Conservation (phyloP, 1,140 invertebrate genomes). For the Drosophila arizonae region DNA sequence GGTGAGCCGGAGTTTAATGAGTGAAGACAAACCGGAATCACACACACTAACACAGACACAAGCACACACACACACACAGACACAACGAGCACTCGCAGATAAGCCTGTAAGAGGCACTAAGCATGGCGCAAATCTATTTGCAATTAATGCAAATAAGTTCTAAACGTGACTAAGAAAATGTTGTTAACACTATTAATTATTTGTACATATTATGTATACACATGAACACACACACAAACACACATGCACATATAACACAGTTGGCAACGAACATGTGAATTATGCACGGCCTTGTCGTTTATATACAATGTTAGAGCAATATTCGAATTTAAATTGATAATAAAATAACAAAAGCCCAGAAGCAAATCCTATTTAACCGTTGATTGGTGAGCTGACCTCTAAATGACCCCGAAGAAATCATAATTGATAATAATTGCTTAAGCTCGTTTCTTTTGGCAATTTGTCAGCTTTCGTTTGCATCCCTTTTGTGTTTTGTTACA, state of each 20-base stretch:
- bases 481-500: background rate
- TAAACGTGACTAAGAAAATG: slow-evolving; percentile 71
- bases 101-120: slow-evolving; percentile 29
- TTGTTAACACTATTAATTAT: slow-evolving; percentile 72
- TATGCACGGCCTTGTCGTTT: slow-evolving; percentile 56
- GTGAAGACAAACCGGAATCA: slow-evolving; percentile 20
- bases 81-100: slow-evolving; percentile 26
- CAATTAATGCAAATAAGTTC: slow-evolving; percentile 65
- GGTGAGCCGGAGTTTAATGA: slow-evolving; percentile 67
- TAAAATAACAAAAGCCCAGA: slow-evolving; percentile 51
- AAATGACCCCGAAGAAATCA: background rate
- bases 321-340: slow-evolving; percentile 81
- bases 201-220: slow-evolving; percentile 69
- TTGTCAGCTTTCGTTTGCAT: background rate
- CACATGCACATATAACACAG: slow-evolving; percentile 39
- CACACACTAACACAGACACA: background rate
- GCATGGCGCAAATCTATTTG: slow-evolving; percentile 65
- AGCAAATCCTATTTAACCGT: slow-evolving; percentile 12
- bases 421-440: slow-evolving; percentile 7
- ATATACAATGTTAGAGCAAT: slow-evolving; percentile 75
- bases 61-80: slow-evolving; percentile 11
- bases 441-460: background rate
- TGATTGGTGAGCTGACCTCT: background rate
- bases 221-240: slow-evolving; percentile 38
- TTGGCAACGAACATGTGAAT: slow-evolving; percentile 38